Evolutionary conservation across 2,888 invertebrate genomes (phyloP), one percentile per base, ranked within the genome.

Genomic region (Panzeria rudis): DNA sequence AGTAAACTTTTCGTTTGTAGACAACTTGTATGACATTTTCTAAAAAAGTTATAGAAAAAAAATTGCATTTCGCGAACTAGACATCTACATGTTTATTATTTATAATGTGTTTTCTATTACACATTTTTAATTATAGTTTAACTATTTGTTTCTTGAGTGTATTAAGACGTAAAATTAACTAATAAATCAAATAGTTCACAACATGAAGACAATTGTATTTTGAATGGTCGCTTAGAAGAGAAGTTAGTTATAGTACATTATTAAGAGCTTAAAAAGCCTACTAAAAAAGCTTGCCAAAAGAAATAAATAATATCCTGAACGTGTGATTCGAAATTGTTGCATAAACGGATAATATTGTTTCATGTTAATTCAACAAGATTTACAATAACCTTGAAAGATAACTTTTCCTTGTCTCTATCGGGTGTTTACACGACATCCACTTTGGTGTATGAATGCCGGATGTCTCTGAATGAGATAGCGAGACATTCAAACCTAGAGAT

Each of bases 41-140:
- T 44, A 62, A 4, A 29, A 29, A 29, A 29, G 29, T n/a, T n/a
- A n/a, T n/a, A n/a, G 29, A 29, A 75, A 35, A 50, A 61, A 41
- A 20, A 44, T 62, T 6, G 11, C 38, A 25, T 52, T 44, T 20
- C 23, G 17, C 11, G 11, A 7, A 23, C n/a, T 3, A 25, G 41
- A 29, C 54, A 72, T 15, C 13, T 17, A 44, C 15, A 20, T 20
- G 20, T 32, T 59, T 56, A 41, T 23, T 20, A 61, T 73, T 73
- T 23, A 47, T 20, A 11, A 20, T 44, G 29, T n/a, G 35, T 17
- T 56, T n/a, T 78, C 44, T 73, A 32, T 11, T 72, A 68, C 56
- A 75, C 75, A 84, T 84, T 69, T 77, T 56, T 75, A 84, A 79
- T 79, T 84, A 69, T 79, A 79, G 69, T 72, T 72, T 38, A 38